phyloP scores from a whole-genome alignment of 2,888 invertebrate genomes.

The Ceraclea dissimilis region DNA sequence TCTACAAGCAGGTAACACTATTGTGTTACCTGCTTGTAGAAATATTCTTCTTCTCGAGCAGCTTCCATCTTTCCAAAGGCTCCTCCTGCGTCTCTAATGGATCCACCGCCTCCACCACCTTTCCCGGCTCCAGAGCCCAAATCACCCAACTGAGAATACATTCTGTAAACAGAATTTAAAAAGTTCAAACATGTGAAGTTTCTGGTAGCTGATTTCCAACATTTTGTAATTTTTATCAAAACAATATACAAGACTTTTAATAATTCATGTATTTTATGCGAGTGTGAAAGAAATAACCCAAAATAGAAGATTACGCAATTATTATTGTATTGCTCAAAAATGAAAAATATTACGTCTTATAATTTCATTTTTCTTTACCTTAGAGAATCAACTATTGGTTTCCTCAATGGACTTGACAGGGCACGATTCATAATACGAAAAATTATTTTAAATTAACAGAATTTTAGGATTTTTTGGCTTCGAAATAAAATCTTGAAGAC shows the following conservation, averaged over 20 bases:
- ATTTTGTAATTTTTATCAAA: no score
- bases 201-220: no score
- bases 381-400: not conserved
- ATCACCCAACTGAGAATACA: constrained; percentile 44
- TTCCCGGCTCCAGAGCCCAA: constrained; percentile 74
- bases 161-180: constrained; percentile 6
- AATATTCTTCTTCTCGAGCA: constrained; percentile 84
- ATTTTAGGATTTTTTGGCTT: no score
- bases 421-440: not conserved
- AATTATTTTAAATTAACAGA: no score
- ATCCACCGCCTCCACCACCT: constrained; percentile 76
- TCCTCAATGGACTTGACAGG: not conserved
- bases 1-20: no score
- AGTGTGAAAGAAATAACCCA: no score
- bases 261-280: no score
- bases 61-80: constrained; percentile 85
- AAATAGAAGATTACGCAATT: no score
- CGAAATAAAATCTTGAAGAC: no score
- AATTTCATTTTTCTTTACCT: not conserved
- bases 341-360: no score
- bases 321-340: no score
- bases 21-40: constrained; percentile 67
- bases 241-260: no score
- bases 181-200: not conserved
- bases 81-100: constrained; percentile 86